These are phyloP conservation scores for Menura novaehollandiae DNA, from an alignment of 2,113 vertebrate genomes.

Conservation along the genomic window DNA sequence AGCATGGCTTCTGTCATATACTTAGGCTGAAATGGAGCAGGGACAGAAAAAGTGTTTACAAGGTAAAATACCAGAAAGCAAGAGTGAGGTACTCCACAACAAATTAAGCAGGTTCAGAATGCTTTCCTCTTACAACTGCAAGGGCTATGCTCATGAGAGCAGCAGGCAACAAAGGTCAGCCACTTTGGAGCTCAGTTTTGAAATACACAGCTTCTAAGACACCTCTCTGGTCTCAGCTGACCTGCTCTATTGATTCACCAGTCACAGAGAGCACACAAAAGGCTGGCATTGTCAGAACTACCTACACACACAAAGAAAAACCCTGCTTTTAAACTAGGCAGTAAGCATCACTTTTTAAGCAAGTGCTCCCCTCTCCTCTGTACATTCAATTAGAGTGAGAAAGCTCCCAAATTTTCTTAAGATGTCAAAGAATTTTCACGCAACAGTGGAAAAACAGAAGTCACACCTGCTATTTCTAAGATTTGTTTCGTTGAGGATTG, in stretches of 20 bases:
- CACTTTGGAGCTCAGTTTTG: not conserved
- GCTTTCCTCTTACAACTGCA: not conserved
- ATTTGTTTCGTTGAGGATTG: not conserved
- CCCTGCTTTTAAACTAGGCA: not conserved
- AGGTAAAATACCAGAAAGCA: not conserved
- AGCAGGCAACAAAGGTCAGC: not conserved
- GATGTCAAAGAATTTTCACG: not conserved
- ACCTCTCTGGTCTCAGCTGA: not conserved
- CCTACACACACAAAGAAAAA: not conserved
- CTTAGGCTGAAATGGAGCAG: conserved; percentile 73
- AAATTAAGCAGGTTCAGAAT: not conserved
- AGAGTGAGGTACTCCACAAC: not conserved
- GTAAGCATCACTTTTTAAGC: not conserved
- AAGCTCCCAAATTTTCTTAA: not conserved
- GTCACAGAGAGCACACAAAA: not conserved
- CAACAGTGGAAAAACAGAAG: not conserved
- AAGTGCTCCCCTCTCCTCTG: not conserved
- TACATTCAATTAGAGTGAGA: not conserved
- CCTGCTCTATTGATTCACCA: not conserved
- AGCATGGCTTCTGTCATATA: conserved; percentile 90
- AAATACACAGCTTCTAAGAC: not conserved
- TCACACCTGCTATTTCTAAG: not conserved
- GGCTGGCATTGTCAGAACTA: not conserved
- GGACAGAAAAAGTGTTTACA: not conserved
- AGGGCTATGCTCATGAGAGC: not conserved